phyloP scores from a whole-genome alignment of 2,888 invertebrate genomes.

The Chalcosyrphus nemorum region DNA sequence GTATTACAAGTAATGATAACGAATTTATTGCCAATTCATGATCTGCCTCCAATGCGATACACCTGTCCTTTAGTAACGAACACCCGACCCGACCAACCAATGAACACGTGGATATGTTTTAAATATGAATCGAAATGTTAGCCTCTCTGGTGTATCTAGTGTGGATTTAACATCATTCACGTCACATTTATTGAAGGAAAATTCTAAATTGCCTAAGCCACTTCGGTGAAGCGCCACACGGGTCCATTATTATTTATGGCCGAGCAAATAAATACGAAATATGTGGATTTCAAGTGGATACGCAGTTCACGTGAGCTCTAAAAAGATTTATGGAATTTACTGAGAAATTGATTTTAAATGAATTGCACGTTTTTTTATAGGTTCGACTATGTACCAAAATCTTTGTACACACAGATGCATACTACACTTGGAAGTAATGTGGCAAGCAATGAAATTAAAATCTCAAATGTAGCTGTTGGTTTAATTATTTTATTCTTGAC shows the following conservation, averaged over 20 bases:
- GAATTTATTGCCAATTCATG: conserved; percentile 54
- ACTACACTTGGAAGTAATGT: conserved; percentile 9
- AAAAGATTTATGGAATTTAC: conserved; percentile 48
- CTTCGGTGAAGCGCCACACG: conserved; percentile 33
- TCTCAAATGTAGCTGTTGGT: conserved; percentile 5
- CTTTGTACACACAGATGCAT: conserved; percentile 18
- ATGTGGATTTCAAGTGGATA: conserved; percentile 43
- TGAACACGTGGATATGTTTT: conserved; percentile 48
- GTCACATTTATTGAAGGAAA: conserved; percentile 42
- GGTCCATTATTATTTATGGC: conserved; percentile 67
- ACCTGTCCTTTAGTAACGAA: conserved; percentile 29
- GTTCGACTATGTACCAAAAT: conserved; percentile 1
- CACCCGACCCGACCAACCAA: conserved; percentile 25
- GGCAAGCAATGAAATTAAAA: conserved; percentile 30
- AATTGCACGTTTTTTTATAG: conserved; percentile 17
- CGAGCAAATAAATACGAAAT: conserved; percentile 54
- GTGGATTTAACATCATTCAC: conserved; percentile 48
- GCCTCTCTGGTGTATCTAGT: conserved; percentile 8
- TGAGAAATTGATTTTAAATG: conserved; percentile 33
- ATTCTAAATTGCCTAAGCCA: conserved; percentile 53
- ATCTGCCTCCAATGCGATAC: conserved; percentile 42
- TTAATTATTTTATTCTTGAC: conserved; percentile 36
- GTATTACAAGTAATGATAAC: conserved; percentile 42
- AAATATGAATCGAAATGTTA: conserved; percentile 34
- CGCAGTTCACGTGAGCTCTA: conserved; percentile 31